phyloP scores from a whole-genome alignment of 2,888 invertebrate genomes.

The Gymnoscelis rufifasciata region DNA sequence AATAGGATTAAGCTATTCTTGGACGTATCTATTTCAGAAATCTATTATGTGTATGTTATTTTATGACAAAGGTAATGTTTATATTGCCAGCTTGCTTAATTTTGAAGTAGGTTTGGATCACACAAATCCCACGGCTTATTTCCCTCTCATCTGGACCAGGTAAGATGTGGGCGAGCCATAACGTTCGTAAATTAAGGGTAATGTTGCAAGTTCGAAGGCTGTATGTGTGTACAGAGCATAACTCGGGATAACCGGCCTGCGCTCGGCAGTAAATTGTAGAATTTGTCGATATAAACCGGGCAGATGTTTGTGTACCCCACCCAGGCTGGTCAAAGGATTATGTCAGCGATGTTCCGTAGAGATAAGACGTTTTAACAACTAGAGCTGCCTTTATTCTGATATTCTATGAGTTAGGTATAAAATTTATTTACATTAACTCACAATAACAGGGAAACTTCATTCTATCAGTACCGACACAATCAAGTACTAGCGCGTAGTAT shows the following conservation, averaged over 20 bases:
- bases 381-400: no score
- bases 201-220: slow-evolving; percentile 10
- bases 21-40: no score
- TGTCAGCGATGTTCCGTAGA: not conserved
- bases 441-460: no score
- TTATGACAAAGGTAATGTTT: no score
- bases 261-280: slow-evolving; percentile 21
- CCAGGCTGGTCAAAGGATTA: slow-evolving; percentile 1
- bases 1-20: no score
- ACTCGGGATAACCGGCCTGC: slow-evolving; percentile 18
- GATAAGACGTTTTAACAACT: not conserved
- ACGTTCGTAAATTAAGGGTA: slow-evolving; percentile 7
- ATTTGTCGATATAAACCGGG: slow-evolving; percentile 27
- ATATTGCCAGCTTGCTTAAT: no score
- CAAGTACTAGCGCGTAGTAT: no score
- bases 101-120: not conserved
- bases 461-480: no score
- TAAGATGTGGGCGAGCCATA: not conserved
- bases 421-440: no score
- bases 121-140: not conserved
- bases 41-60: no score
- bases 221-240: slow-evolving; percentile 14
- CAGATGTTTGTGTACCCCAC: slow-evolving; percentile 18
- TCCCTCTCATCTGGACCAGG: not conserved
- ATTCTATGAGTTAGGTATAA: no score